phyloP scores from a whole-genome alignment of 1,140 invertebrate genomes.

The Anastrepha obliqua region DNA sequence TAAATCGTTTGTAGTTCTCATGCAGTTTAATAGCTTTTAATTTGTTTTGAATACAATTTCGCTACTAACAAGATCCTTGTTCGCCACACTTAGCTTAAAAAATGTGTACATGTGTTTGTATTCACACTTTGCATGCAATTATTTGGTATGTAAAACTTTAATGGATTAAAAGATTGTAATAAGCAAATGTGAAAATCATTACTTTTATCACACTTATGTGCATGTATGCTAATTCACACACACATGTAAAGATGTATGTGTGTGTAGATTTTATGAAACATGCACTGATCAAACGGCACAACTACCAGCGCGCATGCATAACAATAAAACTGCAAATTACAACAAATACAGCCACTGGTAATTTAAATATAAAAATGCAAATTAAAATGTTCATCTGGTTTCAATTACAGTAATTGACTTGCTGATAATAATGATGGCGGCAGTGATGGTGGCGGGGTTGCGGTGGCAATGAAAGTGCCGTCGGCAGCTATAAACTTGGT shows the following conservation, averaged over 20 bases:
- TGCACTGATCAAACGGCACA: not conserved
- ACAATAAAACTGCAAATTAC: not conserved
- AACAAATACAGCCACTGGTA: not conserved
- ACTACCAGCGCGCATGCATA: not conserved
- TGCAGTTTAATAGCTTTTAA: not conserved
- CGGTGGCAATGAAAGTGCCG: not conserved
- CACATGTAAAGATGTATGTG: too few relatives aligned
- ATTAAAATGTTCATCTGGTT: slow-evolving; percentile 51
- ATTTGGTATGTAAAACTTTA: slow-evolving; percentile 18
- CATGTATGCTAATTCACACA: not conserved
- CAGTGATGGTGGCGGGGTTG: not conserved
- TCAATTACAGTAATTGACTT: slow-evolving; percentile 44
- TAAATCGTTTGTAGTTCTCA: too few relatives aligned
- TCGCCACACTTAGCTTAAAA: not conserved
- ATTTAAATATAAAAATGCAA: slow-evolving; percentile 47
- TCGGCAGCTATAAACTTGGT: not conserved
- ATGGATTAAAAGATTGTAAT: slow-evolving; percentile 37
- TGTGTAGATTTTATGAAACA: not conserved
- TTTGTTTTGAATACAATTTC: not conserved
- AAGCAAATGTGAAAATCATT: slow-evolving; percentile 43
- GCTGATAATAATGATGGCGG: not conserved
- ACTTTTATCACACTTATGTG: slow-evolving; percentile 18
- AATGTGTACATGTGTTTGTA: not conserved
- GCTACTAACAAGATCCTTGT: not conserved
- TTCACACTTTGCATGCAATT: not conserved